Evolutionary conservation across 2,113 vertebrate genomes (phyloP).

Genomic region (Montifringilla adamsi): DNA sequence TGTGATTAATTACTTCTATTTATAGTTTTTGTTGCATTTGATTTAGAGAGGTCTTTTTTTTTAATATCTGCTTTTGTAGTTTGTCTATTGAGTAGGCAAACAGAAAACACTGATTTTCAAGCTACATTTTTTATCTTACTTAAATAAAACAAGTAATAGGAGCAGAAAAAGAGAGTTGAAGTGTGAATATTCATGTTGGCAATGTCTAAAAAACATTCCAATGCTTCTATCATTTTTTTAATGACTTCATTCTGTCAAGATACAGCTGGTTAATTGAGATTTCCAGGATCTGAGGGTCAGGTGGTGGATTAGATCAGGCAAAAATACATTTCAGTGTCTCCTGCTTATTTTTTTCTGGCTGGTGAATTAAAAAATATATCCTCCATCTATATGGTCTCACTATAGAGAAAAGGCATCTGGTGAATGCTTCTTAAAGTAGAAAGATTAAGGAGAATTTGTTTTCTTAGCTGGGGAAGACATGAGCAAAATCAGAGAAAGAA

Average conservation of each 20-base stretch:
- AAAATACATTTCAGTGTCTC: background rate
- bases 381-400: background rate
- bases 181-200: background rate
- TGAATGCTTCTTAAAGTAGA: background rate
- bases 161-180: background rate
- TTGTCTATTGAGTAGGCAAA: background rate
- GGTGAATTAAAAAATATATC: background rate
- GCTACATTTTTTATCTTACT: background rate
- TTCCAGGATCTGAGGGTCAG: background rate
- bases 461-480: background rate
- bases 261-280: background rate
- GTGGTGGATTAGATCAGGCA: background rate
- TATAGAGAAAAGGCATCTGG: background rate
- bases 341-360: background rate
- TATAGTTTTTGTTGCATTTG: background rate
- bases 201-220: background rate
- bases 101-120: background rate
- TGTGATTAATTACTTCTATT: background rate
- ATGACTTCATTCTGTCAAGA: background rate
- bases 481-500: background rate
- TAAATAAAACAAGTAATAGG: background rate
- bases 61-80: background rate
- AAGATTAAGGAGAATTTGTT: background rate
- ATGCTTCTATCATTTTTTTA: background rate
- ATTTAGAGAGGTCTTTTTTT: background rate